Conservation (phyloP, 2,888 invertebrate species). For the Eupithecia vulgata region DNA sequence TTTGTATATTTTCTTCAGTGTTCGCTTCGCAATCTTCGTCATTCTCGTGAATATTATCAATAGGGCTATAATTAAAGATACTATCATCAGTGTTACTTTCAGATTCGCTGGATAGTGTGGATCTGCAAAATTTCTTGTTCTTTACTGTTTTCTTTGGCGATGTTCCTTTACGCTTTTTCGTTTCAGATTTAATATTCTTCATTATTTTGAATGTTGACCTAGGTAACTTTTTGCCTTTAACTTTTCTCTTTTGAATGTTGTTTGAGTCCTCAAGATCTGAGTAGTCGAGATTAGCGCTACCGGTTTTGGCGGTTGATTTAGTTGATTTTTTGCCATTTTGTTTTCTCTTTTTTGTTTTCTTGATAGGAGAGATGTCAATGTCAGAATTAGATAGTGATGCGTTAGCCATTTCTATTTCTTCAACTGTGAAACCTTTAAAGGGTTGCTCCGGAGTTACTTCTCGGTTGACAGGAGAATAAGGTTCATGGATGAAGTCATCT, state of each 20-base stretch:
- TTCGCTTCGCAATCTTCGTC: neutral
- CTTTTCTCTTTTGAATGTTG: neutral
- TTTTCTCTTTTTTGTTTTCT: neutral
- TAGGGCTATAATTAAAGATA: no score
- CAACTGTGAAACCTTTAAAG: conserved; percentile 18
- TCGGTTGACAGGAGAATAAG: neutral
- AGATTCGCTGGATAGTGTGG: neutral
- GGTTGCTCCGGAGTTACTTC: neutral
- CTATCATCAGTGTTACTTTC: neutral
- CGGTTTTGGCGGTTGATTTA: neutral
- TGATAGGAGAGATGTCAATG: neutral
- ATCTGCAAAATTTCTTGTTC: neutral
- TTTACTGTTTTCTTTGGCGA: neutral
- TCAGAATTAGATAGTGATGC: neutral
- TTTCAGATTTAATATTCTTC: neutral
- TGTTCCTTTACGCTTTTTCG: neutral
- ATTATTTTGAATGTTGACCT: neutral
- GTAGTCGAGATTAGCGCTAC: neutral
- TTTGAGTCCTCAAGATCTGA: neutral
- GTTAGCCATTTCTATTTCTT: neutral
- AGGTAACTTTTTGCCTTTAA: neutral
- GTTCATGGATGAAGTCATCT: neutral
- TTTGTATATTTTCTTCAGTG: neutral
- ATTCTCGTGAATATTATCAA: neutral
- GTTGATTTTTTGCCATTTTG: neutral